Conservation (phyloP, 2,888 invertebrate genomes). For the Drosophila demipolita region DNA sequence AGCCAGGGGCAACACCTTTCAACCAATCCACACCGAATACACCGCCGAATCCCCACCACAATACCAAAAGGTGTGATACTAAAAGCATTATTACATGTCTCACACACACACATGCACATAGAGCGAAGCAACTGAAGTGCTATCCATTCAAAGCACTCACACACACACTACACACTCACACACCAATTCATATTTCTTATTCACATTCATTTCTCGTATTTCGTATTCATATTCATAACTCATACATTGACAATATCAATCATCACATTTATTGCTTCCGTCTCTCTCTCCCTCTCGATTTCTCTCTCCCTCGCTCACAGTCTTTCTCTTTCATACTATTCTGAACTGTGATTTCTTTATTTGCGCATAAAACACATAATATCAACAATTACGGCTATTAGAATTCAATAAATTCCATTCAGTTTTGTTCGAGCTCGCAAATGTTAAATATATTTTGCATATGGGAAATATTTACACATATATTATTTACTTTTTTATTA, state of each 20-base stretch:
- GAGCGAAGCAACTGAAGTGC: constrained; percentile 50
- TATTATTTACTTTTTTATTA: not conserved
- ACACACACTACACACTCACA: not conserved
- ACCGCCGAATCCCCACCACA: not conserved
- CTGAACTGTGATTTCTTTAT: not conserved
- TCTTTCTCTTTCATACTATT: not conserved
- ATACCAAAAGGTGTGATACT: constrained; percentile 22
- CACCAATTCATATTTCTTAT: constrained; percentile 7
- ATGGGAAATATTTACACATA: not conserved
- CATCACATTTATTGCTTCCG: constrained; percentile 57
- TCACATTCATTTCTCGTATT: constrained; percentile 29
- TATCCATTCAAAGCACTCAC: not conserved
- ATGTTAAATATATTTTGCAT: not conserved
- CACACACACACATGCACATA: not conserved
- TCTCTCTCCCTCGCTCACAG: not conserved
- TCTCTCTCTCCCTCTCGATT: not conserved
- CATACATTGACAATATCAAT: constrained; percentile 59
- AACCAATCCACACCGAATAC: not conserved
- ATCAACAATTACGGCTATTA: not conserved
- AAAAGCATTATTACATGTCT: constrained; percentile 15
- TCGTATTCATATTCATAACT: constrained; percentile 42
- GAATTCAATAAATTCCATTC: not conserved
- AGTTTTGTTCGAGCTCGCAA: not conserved
- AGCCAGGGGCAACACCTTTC: constrained; percentile 22
- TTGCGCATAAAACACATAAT: not conserved